These are phyloP conservation scores for Meteorus colon DNA, from an alignment of 2,888 invertebrate species.

Conservation along the genomic window DNA sequence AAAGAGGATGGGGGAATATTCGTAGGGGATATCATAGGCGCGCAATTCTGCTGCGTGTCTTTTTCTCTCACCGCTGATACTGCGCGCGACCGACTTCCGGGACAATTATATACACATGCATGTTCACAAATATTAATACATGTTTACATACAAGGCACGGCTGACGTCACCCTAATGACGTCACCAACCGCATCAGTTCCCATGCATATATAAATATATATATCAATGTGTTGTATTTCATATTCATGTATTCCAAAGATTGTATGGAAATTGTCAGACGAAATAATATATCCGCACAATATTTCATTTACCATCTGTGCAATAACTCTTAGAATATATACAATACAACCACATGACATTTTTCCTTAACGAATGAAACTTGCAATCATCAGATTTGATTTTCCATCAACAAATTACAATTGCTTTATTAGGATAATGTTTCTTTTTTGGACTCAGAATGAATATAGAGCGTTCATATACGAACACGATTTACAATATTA, in stretches of 20 bases:
- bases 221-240: background rate
- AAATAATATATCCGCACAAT: too few species aligned
- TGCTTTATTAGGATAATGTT: too few species aligned
- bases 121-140: background rate
- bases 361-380: background rate
- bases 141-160: slow-evolving; percentile 49
- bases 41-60: background rate
- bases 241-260: background rate
- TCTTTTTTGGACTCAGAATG: too few species aligned
- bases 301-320: background rate
- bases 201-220: slow-evolving; percentile 36
- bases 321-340: background rate
- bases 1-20: background rate
- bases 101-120: slow-evolving; percentile 11
- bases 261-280: background rate
- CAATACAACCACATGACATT: background rate
- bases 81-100: slow-evolving; percentile 31
- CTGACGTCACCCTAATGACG: slow-evolving; percentile 65
- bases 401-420: too few species aligned
- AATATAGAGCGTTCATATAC: background rate
- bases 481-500: background rate
- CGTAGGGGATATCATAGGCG: background rate
- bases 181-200: slow-evolving; percentile 46
- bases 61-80: slow-evolving; percentile 5
- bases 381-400: too few species aligned